Percentiles rank a stretch among this genome's conserved stretches.
phyloP scores from a whole-genome alignment of 1,140 invertebrate species.

The Spodoptera litura region DNA sequence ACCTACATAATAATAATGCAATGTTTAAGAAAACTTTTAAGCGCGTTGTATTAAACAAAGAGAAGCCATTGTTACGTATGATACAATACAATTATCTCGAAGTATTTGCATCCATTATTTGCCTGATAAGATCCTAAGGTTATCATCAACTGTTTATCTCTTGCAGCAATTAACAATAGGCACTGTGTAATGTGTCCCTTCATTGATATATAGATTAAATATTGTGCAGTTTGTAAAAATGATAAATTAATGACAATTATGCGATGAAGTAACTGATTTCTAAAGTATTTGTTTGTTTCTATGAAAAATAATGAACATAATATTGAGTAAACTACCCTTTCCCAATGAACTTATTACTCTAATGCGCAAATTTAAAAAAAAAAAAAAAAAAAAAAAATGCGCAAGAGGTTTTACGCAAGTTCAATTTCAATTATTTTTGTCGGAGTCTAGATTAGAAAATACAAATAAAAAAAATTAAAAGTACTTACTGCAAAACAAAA shows the following conservation, averaged over 20 bases:
- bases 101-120: conserved; percentile 27
- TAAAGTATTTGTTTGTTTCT: too few species aligned
- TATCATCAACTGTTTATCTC: conserved; percentile 14
- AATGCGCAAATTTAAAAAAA: too few species aligned
- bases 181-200: conserved; percentile 4
- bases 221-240: not conserved
- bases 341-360: too few species aligned
- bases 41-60: not conserved
- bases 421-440: too few species aligned
- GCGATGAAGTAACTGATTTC: too few species aligned
- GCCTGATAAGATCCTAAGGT: conserved; percentile 10
- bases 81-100: not conserved
- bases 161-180: conserved; percentile 11
- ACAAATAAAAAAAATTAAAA: too few species aligned
- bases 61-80: not conserved
- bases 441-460: too few species aligned
- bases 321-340: too few species aligned
- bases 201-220: not conserved
- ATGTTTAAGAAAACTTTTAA: not conserved
- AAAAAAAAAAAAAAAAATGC: too few species aligned
- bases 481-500: too few species aligned
- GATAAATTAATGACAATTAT: not conserved
- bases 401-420: too few species aligned
- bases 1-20: not conserved
- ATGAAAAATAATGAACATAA: too few species aligned